Evolutionary conservation across 1,140 invertebrate genomes (phyloP).

Genomic region (Aphis craccivora): DNA sequence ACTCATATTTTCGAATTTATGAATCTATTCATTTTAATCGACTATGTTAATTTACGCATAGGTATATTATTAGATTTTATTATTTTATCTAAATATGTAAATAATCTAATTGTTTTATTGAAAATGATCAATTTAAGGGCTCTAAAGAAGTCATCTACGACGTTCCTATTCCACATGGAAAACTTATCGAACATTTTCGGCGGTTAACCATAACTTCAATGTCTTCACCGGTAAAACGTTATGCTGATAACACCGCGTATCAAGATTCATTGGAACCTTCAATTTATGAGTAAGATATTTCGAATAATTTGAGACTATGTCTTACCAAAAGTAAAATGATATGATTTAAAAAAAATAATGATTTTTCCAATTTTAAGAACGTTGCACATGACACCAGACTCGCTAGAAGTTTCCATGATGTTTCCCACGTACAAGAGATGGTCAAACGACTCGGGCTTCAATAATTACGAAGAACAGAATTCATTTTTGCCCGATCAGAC

Average conservation of each 20-base stretch:
- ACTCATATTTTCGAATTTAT: no score
- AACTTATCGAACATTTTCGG: slow-evolving; percentile 44
- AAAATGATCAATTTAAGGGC: background rate
- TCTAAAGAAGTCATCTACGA: slow-evolving; percentile 34
- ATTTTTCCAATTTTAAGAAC: slow-evolving; percentile 5
- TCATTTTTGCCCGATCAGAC: background rate
- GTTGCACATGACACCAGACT: slow-evolving; percentile 39
- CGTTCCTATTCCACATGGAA: slow-evolving; percentile 43
- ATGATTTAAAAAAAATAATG: background rate
- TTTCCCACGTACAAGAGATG: slow-evolving; percentile 39
- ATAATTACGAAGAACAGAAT: slow-evolving; percentile 14
- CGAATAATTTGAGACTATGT: background rate
- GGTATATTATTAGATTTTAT: background rate
- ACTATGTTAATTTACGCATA: background rate
- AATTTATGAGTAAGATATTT: slow-evolving; percentile 28
- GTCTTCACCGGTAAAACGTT: background rate
- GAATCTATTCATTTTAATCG: background rate
- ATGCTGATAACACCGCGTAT: background rate
- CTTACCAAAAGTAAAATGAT: background rate
- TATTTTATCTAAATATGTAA: background rate
- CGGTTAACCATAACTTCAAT: background rate
- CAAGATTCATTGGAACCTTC: slow-evolving; percentile 24
- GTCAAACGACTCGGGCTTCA: slow-evolving; percentile 42
- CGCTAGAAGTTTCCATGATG: background rate
- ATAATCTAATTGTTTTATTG: background rate